Base-by-base conservation (phyloP, 1,140 invertebrate genomes). In the Eufriesea mexicana region DNA sequence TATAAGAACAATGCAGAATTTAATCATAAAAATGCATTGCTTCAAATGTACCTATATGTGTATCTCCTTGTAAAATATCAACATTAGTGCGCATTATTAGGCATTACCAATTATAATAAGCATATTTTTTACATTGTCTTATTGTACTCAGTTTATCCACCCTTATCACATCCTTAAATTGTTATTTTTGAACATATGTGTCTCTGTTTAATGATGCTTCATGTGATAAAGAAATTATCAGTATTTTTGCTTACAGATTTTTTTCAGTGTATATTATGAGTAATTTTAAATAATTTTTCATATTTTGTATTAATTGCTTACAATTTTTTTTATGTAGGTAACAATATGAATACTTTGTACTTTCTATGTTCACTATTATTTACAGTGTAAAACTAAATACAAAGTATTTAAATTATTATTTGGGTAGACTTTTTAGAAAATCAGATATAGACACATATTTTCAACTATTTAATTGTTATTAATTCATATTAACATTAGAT, bases 41-140 rank as follows among this genome's bases (percentile, higher is more conserved):
- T 90, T 89, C 84, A 88, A 87, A 86, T 92, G 90, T 92, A 92
- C 78, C 90, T 91, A 89, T 91, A 90, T 88, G 89, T 92, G 91
- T 92, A 93, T 89, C 89, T 90, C 88, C 91, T 93, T 94, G 92
- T 94, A 94, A 92, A 87, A 93, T 93, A 94, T 92, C 90, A 93
- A 91, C 87, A 93, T 93, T 90, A 92, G 83, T 91, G 86, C 90
- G 91, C 89, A 91, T 86, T 86, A 91, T 91, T 92, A 93, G 90
- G 84, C 84, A 90, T 91, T 92, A 93, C 79, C 86, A 93, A 92
- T 93, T 93, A 94, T 89, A 91, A 91, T 93, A 92, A 92, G 92
- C 91, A 93, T 94, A 93, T 94, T 93, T 93, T 94, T 94, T 94
- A 93, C 86, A 93, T 93, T 85, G 91, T 91, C 90, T 93, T 86